A percentile compares a stretch with the other conserved stretches of the same genome.
These are phyloP conservation scores for Dinothrombium tinctorium DNA, from an alignment of 1,140 invertebrate genomes.

Conservation along the genomic window DNA sequence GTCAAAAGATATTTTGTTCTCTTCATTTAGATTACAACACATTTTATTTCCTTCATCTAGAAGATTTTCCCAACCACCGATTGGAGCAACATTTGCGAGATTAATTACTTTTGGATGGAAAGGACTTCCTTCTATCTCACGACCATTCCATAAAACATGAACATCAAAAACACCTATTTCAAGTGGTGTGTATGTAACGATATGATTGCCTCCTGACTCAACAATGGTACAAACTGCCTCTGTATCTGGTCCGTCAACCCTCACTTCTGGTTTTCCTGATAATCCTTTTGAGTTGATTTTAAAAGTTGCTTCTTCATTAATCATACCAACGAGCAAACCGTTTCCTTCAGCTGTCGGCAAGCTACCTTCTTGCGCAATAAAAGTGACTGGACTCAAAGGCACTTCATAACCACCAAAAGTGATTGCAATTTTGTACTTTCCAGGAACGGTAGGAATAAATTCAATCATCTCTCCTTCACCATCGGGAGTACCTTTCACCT, in stretches of 20 bases:
- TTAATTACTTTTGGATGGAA: slow-evolving; percentile 46
- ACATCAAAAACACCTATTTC: slow-evolving; percentile 48
- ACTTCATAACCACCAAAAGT: slow-evolving; percentile 53
- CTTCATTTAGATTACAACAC: slow-evolving; percentile 32
- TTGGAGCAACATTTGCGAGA: slow-evolving; percentile 34
- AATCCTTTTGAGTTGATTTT: slow-evolving; percentile 26
- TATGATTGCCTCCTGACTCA: slow-evolving; percentile 30
- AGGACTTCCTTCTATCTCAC: slow-evolving; percentile 37
- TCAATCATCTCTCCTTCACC: slow-evolving; percentile 45
- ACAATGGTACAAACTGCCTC: slow-evolving; percentile 24
- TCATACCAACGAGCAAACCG: slow-evolving; percentile 20
- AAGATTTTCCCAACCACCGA: slow-evolving; percentile 56
- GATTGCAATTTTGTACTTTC: slow-evolving; percentile 65
- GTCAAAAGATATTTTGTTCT: slow-evolving; percentile 34
- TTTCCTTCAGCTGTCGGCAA: slow-evolving; percentile 14
- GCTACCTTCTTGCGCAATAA: slow-evolving; percentile 16
- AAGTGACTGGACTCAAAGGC: slow-evolving; percentile 22
- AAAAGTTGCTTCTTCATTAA: slow-evolving; percentile 21
- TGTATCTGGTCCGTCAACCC: slow-evolving; percentile 39
- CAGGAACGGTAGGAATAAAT: slow-evolving; percentile 60
- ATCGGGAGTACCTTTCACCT: slow-evolving; percentile 45
- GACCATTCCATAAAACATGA: slow-evolving; percentile 41
- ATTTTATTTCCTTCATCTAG: slow-evolving; percentile 45
- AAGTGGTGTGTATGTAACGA: slow-evolving; percentile 38
- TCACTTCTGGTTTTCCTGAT: slow-evolving; percentile 27